Evolutionary conservation across 2,113 vertebrate genomes (phyloP), one percentile per base, ranked within the genome.

Genomic region (Vanacampus margaritifer): DNA sequence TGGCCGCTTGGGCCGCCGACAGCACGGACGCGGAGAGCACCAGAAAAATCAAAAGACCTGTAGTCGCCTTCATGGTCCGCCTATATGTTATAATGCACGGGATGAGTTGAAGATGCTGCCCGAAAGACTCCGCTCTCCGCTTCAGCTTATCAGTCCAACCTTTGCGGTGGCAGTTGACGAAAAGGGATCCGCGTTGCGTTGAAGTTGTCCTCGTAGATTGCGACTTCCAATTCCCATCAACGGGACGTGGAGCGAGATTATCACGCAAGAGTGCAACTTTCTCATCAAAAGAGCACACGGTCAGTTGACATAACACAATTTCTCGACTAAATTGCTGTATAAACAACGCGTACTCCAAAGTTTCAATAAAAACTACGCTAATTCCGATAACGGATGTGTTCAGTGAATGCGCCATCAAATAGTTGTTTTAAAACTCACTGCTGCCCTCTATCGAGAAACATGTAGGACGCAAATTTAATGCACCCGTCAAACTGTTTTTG

Each of bases 1-100:
- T 88, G n/a, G 88, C 95, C 43, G 93, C 91, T 66, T 86, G 87
- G 63, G 64, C 76, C 14, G 76, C 86, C 8, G 87, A 86, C 12
- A 91, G 80, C 69, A 88, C 64, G 71, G 73, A 73, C 12, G 71
- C 77, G 7, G 76, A 85, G 48, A 94, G 75, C 81, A 86, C 68
- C 74, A 85, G 35, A 50, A 89, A 76, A 61, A 91, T 5, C 6
- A 79, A 69, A 17, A 84, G 59, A 17, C 88, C 60, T 45, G 80
- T 50, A 41, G 72, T 56, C 76, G 70, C 75, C 65, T 83, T 84
- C 88, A 91, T 88, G 71, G 51, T 69, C 2, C 9, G 14, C 28
- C 26, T 32, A 28, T 9, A 16, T 56, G 12, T 32, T 57, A 7
- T 57, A 32, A 57, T 35, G 26, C 26, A 26, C 3, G 24, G 51